These are phyloP conservation scores for Lytechinus pictus DNA, from an alignment of 35 echinoderm and acorn worm species.

Conservation along the genomic window DNA sequence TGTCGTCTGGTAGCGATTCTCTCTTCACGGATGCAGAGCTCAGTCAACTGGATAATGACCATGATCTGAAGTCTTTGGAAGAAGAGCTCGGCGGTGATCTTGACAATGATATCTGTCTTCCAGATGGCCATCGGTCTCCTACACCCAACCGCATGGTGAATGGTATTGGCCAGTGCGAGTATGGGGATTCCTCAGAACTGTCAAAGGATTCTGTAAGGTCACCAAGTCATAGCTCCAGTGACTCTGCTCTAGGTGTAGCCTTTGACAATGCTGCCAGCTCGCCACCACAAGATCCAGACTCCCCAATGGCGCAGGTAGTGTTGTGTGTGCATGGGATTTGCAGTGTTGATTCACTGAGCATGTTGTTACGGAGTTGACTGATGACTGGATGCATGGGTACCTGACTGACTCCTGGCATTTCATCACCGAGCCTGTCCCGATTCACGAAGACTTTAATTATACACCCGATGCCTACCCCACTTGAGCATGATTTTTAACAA, in stretches of 20 bases:
- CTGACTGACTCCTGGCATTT: slow-evolving; percentile 7
- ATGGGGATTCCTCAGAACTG: background rate
- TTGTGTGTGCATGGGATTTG: slow-evolving; percentile 58
- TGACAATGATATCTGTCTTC: background rate
- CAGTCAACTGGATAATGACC: slow-evolving; percentile 47
- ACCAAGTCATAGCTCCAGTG: slow-evolving; percentile 38
- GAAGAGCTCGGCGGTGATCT: slow-evolving; percentile 47
- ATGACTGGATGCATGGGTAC: slow-evolving; percentile 34
- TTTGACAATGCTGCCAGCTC: background rate
- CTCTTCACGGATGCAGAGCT: slow-evolving; percentile 59
- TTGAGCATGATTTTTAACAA: background rate
- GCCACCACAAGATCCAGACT: background rate
- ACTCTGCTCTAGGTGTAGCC: slow-evolving; percentile 34
- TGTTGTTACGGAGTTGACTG: slow-evolving; percentile 9
- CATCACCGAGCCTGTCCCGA: background rate
- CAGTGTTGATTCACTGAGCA: slow-evolving; percentile 45
- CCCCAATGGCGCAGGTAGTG: slow-evolving; percentile 7
- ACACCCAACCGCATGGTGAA: slow-evolving; percentile 8
- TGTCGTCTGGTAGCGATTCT: slow-evolving; percentile 10
- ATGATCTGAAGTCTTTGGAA: slow-evolving; percentile 59
- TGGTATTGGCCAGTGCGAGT: background rate
- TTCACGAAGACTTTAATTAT: background rate
- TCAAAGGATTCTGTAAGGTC: slow-evolving; percentile 22
- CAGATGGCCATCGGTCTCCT: slow-evolving; percentile 12
- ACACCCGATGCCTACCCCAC: background rate